Evolutionary conservation across 2,888 invertebrate genomes (phyloP).

Genomic region (Caenorhabditis zanzibari): DNA sequence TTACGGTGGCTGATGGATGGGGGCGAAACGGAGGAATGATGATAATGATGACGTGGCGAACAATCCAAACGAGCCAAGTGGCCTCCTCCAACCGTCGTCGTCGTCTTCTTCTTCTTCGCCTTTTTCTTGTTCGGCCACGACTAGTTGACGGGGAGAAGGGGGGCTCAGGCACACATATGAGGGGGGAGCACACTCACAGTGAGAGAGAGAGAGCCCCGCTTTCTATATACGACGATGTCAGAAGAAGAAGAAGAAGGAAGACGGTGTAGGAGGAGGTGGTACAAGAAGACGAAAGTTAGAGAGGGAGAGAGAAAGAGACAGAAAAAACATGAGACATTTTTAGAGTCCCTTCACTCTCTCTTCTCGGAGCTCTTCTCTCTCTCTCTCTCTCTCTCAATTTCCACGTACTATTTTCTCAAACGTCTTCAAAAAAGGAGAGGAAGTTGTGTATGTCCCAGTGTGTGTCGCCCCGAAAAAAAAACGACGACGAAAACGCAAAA

Average conservation of each 20-base stretch:
- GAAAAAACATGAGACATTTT: conserved; percentile 23
- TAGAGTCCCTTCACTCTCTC: conserved; percentile 4
- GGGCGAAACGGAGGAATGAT: neutral
- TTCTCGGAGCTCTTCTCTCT: neutral
- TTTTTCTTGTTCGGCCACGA: conserved; percentile 39
- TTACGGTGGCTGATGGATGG: neutral
- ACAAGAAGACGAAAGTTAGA: conserved; percentile 5
- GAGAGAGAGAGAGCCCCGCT: neutral
- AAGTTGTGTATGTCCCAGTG: conserved; percentile 6
- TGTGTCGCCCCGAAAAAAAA: conserved; percentile 30
- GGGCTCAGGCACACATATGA: conserved; percentile 57
- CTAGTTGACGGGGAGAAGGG: conserved; percentile 40
- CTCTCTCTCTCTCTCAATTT: conserved; percentile 10
- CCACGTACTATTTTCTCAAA: neutral
- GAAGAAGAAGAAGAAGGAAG: conserved; percentile 16
- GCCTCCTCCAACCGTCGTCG: neutral
- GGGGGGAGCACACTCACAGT: conserved; percentile 38
- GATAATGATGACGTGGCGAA: conserved; percentile 32
- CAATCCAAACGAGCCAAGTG: neutral
- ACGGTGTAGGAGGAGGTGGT: neutral
- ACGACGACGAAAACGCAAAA: too few relatives aligned
- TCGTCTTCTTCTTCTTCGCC: neutral
- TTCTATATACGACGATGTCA: conserved; percentile 40
- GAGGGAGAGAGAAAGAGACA: neutral
- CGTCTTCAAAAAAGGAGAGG: conserved; percentile 27